Percentiles rank a stretch among this genome's conserved stretches.
Evolutionary conservation across 2,113 vertebrate genomes (phyloP).

Genomic region (Himantopus leucocephalus): DNA sequence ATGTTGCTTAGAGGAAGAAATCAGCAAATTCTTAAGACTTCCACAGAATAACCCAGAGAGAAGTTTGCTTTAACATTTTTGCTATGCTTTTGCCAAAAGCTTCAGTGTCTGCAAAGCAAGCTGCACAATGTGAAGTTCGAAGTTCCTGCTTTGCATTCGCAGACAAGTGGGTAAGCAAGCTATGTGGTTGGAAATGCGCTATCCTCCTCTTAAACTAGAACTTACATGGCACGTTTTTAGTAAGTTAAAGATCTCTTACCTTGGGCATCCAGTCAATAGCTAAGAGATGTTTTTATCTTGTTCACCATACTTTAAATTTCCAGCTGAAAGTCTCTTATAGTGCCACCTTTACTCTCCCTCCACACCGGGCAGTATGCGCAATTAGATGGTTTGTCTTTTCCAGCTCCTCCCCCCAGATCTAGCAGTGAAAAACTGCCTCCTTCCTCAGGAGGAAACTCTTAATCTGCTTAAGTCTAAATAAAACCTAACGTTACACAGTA

Average conservation of each 20-base stretch:
- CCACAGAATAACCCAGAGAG: background rate
- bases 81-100: conserved; percentile 65
- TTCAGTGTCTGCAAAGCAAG: conserved; percentile 76
- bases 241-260: conserved; percentile 8
- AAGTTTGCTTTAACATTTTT: background rate
- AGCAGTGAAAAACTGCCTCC: background rate
- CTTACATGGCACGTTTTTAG: accelerated
- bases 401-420: conserved; percentile 30
- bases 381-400: background rate
- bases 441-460: conserved; percentile 6
- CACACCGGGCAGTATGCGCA: background rate
- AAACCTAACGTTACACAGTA: background rate
- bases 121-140: background rate
- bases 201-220: conserved; percentile 66
- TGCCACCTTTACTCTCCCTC: background rate
- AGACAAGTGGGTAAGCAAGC: conserved; percentile 72
- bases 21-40: background rate
- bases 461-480: background rate
- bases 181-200: conserved; percentile 63
- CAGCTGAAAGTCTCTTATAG: background rate
- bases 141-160: conserved; percentile 57
- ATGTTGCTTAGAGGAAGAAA: background rate
- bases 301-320: background rate
- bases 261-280: background rate
- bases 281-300: background rate